phyloP scores from a whole-genome alignment of 2,797 vertebrate genomes.

The Hippopotamyrus pictus region DNA sequence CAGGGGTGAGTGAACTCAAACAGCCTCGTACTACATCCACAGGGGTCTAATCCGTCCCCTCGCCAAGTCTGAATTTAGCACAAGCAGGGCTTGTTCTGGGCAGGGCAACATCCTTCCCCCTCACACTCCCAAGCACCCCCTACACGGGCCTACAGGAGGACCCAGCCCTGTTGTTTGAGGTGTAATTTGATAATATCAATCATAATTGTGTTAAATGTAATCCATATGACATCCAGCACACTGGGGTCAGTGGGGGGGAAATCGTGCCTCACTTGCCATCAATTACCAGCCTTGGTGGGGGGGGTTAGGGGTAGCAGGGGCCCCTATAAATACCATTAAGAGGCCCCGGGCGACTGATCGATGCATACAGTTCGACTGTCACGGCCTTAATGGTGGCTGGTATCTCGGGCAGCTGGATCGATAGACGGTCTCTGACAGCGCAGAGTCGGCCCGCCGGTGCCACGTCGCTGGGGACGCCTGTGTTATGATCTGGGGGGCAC shows the following conservation, averaged over 20 bases:
- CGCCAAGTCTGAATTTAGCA: slow-evolving; percentile 1
- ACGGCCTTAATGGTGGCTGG: slow-evolving; percentile 74
- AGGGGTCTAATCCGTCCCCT: background rate
- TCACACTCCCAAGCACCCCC: background rate
- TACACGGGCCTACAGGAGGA: background rate
- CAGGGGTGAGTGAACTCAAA: background rate
- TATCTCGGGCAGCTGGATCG: slow-evolving; percentile 72
- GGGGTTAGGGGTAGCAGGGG: slow-evolving; percentile 55
- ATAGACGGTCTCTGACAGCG: slow-evolving; percentile 68
- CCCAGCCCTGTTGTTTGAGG: slow-evolving; percentile 49
- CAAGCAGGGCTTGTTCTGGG: background rate
- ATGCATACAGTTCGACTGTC: slow-evolving; percentile 85
- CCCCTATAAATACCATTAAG: slow-evolving; percentile 86
- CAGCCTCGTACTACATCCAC: background rate
- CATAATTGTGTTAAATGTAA: slow-evolving; percentile 91
- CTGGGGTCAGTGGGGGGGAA: slow-evolving; percentile 78
- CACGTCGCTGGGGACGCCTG: slow-evolving; percentile 51
- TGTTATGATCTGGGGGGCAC: background rate
- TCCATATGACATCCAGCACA: slow-evolving; percentile 80
- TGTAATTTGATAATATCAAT: slow-evolving; percentile 87
- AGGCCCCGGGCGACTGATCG: slow-evolving; percentile 67
- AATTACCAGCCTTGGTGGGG: slow-evolving; percentile 82
- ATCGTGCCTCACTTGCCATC: slow-evolving; percentile 85
- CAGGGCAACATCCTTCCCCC: background rate
- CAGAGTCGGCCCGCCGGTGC: slow-evolving; percentile 53